Percentiles rank a stretch among this genome's conserved stretches.
Evolutionary conservation across 2,888 invertebrate species (phyloP).

Genomic region (Trissolcus brochymenae): DNA sequence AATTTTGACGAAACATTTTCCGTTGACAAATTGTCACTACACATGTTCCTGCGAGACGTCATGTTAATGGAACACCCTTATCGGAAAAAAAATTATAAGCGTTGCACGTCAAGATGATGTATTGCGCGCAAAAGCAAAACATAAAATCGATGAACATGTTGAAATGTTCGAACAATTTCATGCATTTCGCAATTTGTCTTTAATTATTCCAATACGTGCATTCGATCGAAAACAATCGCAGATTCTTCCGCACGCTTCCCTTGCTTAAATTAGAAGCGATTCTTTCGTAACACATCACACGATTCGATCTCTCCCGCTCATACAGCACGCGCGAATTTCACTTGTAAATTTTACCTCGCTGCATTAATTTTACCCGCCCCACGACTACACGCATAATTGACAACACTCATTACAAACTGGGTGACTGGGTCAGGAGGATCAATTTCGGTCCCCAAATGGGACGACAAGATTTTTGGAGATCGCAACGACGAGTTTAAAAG

Average conservation of each 20-base stretch:
- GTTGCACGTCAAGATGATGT: slow-evolving; percentile 49
- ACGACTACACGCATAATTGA: slow-evolving; percentile 59
- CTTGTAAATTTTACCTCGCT: slow-evolving; percentile 60
- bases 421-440: slow-evolving; percentile 56
- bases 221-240: slow-evolving; percentile 48
- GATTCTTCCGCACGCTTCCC: slow-evolving; percentile 47
- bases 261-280: slow-evolving; percentile 56
- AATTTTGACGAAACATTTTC: slow-evolving; percentile 16
- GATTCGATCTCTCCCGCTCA: slow-evolving; percentile 55
- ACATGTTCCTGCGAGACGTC: slow-evolving; percentile 26
- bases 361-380: slow-evolving; percentile 59
- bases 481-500: background rate
- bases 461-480: slow-evolving; percentile 8
- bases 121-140: slow-evolving; percentile 31
- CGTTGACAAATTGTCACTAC: slow-evolving; percentile 40
- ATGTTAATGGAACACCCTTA: slow-evolving; percentile 49
- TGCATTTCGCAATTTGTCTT: slow-evolving; percentile 5
- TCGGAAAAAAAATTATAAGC: slow-evolving; percentile 44
- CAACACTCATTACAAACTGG: slow-evolving; percentile 56
- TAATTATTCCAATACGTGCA: slow-evolving; percentile 31
- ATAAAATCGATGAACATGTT: too few species aligned
- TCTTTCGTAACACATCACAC: slow-evolving; percentile 57
- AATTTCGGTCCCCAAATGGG: slow-evolving; percentile 24
- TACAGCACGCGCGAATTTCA: slow-evolving; percentile 59
- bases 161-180: slow-evolving; percentile 3